Base-by-base conservation (phyloP, 2,113 vertebrate genomes). In the Brachyistius frenatus region DNA sequence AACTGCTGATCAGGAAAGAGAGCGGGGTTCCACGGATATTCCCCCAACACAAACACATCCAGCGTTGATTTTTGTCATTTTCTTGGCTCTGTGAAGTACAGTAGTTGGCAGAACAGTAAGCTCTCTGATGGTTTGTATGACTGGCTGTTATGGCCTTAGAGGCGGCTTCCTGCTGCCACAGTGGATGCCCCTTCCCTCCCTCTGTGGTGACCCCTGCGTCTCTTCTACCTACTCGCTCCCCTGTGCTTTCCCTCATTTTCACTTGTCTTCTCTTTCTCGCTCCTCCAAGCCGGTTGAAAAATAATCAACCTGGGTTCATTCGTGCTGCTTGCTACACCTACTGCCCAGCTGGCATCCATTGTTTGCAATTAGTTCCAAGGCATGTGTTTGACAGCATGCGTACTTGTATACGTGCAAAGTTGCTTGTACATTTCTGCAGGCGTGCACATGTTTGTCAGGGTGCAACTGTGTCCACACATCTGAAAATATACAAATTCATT, bases 311-410 rank as follows among this genome's bases (percentile, higher is more conserved):
- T 86, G 83, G 80, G 80, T 81, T 70, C 77, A 80, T 84, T 84
- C 81, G 73, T 78, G 68, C 70, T 76, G 82, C 76, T 75, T 83
- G 77, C 76, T 91, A 60, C 85, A 89, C 83, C 90, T 90, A 89
- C 83, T 89, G 81, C 88, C 86, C 92, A 93, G 89, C 90, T 93
- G 86, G 92, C 84, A 90, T 89, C 88, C 90, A 93, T 93, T 93
- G 91, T 91, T 86, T 66, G 85, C 89, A 91, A 93, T 94, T 93
- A 92, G 86, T 83, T 91, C 71, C 64, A 63, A 86, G 63, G 76
- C 84, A 84, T 83, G 83, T 86, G 89, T 88, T 75, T 85, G 85
- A 85, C 72, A 86, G 84, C 76, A 50, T 66, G 71, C 39, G 9
- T 71, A 74, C 66, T 80, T 69, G 81, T 70, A 83, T 77, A 78